phyloP scores from a whole-genome alignment of 2,888 invertebrate genomes.

The Sclerodermus sp. region DNA sequence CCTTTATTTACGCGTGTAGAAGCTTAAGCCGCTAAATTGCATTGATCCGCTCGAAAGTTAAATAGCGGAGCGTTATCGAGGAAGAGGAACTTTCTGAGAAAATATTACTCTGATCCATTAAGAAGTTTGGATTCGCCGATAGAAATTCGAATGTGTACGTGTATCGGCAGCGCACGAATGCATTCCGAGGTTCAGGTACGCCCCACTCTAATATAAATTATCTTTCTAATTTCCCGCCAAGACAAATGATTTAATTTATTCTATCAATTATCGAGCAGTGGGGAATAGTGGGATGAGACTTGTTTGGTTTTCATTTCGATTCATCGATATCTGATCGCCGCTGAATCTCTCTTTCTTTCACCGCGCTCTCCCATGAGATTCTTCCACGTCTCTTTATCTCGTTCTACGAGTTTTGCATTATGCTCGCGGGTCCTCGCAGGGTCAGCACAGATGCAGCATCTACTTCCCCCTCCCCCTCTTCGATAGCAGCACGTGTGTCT shows the following conservation, averaged over 20 bases:
- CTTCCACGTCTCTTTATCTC: constrained; percentile 1
- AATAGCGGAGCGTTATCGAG: too few relatives aligned
- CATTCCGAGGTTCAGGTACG: constrained; percentile 14
- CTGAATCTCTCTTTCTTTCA: constrained; percentile 18
- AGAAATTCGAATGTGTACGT: constrained; percentile 19
- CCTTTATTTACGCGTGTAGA: background rate
- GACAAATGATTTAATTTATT: constrained; percentile 55
- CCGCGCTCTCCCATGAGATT: background rate
- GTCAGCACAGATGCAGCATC: background rate
- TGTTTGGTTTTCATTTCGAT: constrained; percentile 50
- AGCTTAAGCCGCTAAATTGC: too few relatives aligned
- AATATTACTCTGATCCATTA: too few relatives aligned
- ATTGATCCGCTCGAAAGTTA: too few relatives aligned
- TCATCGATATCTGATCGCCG: constrained; percentile 36
- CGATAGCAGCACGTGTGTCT: constrained; percentile 1
- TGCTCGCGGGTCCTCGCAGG: too few relatives aligned
- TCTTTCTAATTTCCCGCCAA: constrained; percentile 42
- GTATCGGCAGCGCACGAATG: constrained; percentile 8
- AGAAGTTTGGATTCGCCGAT: too few relatives aligned
- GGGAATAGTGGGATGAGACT: constrained; percentile 19
- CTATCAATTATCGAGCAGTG: constrained; percentile 46
- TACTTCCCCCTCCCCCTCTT: background rate
- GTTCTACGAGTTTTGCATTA: background rate
- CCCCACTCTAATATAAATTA: constrained; percentile 39
- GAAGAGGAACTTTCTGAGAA: too few relatives aligned